Conservation (phyloP, 2,113 vertebrate genomes). For the Charadrius vociferus region DNA sequence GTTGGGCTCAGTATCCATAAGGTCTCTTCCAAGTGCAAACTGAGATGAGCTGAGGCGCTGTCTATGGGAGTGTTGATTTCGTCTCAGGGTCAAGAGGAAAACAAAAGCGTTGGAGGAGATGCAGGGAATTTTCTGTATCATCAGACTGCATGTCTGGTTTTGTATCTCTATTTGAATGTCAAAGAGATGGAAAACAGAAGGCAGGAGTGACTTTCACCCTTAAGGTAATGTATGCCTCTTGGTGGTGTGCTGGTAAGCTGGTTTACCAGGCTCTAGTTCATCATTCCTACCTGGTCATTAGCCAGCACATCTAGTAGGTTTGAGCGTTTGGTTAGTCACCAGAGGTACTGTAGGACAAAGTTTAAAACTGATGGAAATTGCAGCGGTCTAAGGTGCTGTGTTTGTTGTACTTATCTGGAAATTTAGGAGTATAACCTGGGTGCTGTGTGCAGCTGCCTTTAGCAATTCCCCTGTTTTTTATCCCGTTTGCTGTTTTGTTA, state of each 20-base stretch:
- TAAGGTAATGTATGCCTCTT: not conserved
- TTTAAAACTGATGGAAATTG: not conserved
- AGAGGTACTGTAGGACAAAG: not conserved
- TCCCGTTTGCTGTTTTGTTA: not conserved
- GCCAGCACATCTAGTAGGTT: not conserved
- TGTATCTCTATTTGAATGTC: constrained; percentile 3
- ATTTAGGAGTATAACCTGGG: not conserved
- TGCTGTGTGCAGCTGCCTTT: not conserved
- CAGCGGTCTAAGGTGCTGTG: not conserved
- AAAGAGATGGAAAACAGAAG: not conserved
- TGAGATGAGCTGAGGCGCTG: not conserved
- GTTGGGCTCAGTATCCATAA: not conserved
- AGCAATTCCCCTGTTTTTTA: not conserved
- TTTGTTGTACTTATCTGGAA: not conserved
- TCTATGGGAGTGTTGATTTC: not conserved
- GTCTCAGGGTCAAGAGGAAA: not conserved
- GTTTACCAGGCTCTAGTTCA: not conserved
- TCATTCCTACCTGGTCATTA: not conserved
- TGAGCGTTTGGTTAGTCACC: not conserved
- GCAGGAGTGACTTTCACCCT: not conserved
- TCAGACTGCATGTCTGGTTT: not conserved
- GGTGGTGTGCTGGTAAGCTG: not conserved
- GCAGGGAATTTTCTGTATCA: not conserved
- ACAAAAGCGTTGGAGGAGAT: not conserved
- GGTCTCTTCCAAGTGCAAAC: not conserved